These are phyloP conservation scores for Epizoanthus rinbou DNA, from an alignment of 92 coral and sea anemone genomes.

Conservation along the genomic window DNA sequence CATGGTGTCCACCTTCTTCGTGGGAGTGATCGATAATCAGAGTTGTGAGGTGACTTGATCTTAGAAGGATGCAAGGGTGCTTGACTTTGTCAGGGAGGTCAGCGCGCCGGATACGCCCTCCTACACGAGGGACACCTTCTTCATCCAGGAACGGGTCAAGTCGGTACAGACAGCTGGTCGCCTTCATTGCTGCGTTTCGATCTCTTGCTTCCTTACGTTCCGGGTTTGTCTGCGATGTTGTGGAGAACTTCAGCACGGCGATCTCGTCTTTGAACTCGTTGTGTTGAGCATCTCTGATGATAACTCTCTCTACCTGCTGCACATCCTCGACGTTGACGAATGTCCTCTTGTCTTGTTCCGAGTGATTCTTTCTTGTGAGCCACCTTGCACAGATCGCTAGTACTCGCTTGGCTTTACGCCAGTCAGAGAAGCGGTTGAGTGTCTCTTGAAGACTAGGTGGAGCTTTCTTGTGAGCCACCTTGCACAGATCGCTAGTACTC, in stretches of 20 bases:
- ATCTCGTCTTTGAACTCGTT: background rate
- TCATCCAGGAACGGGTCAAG: slow-evolving; percentile 26
- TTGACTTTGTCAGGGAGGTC: background rate
- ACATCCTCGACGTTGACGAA: slow-evolving; percentile 31
- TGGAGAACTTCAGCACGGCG: background rate
- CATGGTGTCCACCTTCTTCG: background rate
- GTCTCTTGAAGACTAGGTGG: no score
- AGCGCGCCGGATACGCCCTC: slow-evolving; percentile 11
- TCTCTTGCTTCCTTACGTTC: background rate
- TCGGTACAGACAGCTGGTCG: slow-evolving; percentile 1
- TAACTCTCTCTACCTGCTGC: slow-evolving; percentile 7
- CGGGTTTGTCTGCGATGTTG: background rate
- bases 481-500: no score
- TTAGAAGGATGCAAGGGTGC: slow-evolving; percentile 17
- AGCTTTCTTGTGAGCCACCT: no score
- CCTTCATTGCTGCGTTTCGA: background rate
- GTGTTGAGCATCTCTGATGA: slow-evolving; percentile 8
- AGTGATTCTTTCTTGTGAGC: no score
- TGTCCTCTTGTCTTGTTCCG: slow-evolving; percentile 55
- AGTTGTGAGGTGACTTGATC: background rate
- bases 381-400: no score
- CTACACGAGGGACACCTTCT: slow-evolving; percentile 21
- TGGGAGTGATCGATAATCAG: background rate
- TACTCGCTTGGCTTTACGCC: no score
- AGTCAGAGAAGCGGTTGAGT: no score